These are phyloP conservation scores for Rhizoglyphus robini DNA, from an alignment of 1,140 invertebrate genomes.

Conservation along the genomic window DNA sequence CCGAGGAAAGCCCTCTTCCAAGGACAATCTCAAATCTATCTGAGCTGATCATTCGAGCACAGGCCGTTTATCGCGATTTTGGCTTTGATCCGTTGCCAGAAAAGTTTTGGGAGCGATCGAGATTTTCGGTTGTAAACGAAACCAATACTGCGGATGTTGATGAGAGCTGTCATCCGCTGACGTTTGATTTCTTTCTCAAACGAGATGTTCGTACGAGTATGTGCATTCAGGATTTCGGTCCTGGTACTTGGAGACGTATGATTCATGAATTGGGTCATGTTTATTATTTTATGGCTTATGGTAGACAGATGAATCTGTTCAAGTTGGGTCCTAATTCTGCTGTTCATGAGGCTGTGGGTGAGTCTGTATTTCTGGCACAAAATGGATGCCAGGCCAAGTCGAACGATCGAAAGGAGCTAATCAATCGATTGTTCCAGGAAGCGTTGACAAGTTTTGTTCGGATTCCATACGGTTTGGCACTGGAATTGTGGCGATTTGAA, in stretches of 20 bases:
- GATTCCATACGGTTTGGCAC: neutral
- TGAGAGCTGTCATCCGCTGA: neutral
- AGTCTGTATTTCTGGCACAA: neutral
- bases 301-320: neutral
- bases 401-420: neutral
- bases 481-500: slow-evolving; percentile 5
- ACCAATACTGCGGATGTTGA: neutral
- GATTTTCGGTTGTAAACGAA: neutral
- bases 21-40: neutral
- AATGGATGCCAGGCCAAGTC: neutral
- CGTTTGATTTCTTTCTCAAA: neutral
- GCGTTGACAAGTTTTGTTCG: slow-evolving; percentile 1
- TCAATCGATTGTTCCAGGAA: slow-evolving; percentile 6
- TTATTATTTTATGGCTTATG: neutral
- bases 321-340: neutral
- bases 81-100: neutral
- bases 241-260: neutral
- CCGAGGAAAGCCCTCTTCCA: neutral
- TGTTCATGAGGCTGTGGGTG: neutral
- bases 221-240: neutral
- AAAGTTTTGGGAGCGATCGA: neutral
- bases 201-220: slow-evolving; percentile 4
- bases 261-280: slow-evolving; percentile 6
- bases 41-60: neutral
- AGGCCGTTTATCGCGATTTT: neutral